These are phyloP conservation scores for Florisuga fusca DNA, from an alignment of 2,797 vertebrate genomes.

Conservation along the genomic window DNA sequence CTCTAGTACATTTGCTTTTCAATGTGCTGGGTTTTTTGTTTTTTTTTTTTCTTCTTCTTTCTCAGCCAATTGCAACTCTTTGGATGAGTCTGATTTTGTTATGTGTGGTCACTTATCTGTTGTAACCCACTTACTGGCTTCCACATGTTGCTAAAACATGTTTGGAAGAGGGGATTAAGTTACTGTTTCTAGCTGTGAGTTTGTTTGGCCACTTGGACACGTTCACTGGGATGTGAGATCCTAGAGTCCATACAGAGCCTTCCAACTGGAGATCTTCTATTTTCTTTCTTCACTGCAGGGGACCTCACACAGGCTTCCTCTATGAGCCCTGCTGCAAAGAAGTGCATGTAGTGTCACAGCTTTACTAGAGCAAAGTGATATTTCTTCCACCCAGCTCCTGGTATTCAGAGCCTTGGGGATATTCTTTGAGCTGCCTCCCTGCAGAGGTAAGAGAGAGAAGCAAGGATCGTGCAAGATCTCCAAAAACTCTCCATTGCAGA, in stretches of 20 bases:
- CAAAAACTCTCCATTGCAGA: background rate
- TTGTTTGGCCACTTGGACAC: conserved; percentile 50
- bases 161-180: conserved; percentile 48
- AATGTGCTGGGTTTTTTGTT: background rate
- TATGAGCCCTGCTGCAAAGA: background rate
- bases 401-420: background rate
- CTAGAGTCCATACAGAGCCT: background rate
- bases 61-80: background rate
- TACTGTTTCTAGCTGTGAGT: conserved; percentile 56
- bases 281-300: background rate
- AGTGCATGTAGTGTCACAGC: background rate
- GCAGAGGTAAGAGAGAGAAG: background rate
- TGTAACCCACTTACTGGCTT: conserved; percentile 9
- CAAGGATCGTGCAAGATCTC: rapidly evolving
- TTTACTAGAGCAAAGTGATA: background rate
- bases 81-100: background rate
- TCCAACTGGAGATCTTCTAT: conserved; percentile 11
- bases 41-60: background rate
- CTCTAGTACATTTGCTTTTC: background rate
- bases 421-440: background rate
- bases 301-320: conserved; percentile 13
- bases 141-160: conserved; percentile 36
- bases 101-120: conserved; percentile 21
- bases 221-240: conserved; percentile 22
- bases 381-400: background rate